Percentiles rank a stretch among this genome's conserved stretches.
These are phyloP conservation scores for Sciurus vulgaris DNA, from an alignment of 2,797 vertebrate genomes.

Conservation along the genomic window DNA sequence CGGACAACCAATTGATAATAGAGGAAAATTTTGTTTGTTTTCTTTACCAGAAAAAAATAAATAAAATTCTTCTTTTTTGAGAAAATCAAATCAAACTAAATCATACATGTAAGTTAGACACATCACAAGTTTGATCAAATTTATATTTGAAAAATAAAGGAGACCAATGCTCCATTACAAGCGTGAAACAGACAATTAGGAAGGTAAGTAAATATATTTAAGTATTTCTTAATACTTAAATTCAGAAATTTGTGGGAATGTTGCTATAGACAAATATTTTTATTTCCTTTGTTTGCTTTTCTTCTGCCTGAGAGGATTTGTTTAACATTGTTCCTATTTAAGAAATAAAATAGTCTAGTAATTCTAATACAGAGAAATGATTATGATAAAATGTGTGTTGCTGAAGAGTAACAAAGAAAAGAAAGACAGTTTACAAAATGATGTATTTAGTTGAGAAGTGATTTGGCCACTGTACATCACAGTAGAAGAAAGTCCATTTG, in stretches of 20 bases:
- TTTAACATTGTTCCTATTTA: background rate
- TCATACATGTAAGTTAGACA: background rate
- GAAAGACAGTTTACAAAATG: constrained; percentile 55
- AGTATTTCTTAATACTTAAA: background rate
- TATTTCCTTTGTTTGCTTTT: background rate
- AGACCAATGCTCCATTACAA: background rate
- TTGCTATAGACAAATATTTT: background rate
- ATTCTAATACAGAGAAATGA: constrained; percentile 18
- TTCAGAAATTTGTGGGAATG: background rate
- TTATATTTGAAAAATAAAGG: background rate
- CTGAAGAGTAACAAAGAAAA: constrained; percentile 21
- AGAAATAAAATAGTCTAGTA: constrained; percentile 2
- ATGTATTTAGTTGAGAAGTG: background rate
- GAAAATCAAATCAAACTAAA: background rate
- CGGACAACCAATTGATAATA: background rate
- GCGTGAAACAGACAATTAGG: background rate
- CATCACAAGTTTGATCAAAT: background rate
- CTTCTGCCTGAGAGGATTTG: background rate
- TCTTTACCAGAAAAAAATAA: background rate
- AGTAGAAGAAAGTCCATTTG: background rate
- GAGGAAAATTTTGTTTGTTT: background rate
- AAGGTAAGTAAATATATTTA: background rate
- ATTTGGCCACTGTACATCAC: background rate
- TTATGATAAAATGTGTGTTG: constrained; percentile 34
- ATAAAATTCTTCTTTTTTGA: background rate